Evolutionary conservation across 2,888 invertebrate species (phyloP).

Genomic region (Agriopis leucophaearia): DNA sequence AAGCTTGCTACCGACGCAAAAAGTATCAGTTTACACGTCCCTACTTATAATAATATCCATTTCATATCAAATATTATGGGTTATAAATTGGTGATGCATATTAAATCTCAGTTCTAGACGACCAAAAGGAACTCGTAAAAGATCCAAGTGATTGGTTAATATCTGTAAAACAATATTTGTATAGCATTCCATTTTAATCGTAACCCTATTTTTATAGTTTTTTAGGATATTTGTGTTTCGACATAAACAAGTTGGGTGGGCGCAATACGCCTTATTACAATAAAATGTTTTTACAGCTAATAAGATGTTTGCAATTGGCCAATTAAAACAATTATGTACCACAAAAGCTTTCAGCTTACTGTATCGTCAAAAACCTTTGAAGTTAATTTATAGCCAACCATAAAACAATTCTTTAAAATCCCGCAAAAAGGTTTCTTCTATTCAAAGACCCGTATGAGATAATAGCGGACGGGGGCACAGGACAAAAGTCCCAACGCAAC

Average conservation of each 20-base stretch:
- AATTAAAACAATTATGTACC: slow-evolving; percentile 61
- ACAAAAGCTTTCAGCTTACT: slow-evolving; percentile 59
- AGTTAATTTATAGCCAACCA: slow-evolving; percentile 77
- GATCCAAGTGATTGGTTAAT: slow-evolving; percentile 25
- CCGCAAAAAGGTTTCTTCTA: slow-evolving; percentile 79
- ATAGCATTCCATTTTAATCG: slow-evolving; percentile 13
- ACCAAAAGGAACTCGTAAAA: slow-evolving; percentile 32
- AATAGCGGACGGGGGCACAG: slow-evolving; percentile 77
- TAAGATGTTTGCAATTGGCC: slow-evolving; percentile 7
- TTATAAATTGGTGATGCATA: slow-evolving; percentile 31
- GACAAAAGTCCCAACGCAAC: slow-evolving; percentile 81
- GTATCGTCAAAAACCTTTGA: slow-evolving; percentile 56
- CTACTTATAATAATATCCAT: slow-evolving; percentile 70
- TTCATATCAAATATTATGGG: slow-evolving; percentile 47
- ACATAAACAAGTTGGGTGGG: slow-evolving; percentile 19
- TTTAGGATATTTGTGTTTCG: not conserved
- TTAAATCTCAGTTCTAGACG: slow-evolving; percentile 33
- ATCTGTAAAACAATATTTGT: slow-evolving; percentile 28
- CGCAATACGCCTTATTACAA: not conserved
- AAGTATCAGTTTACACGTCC: slow-evolving; percentile 66
- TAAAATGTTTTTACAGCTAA: slow-evolving; percentile 6
- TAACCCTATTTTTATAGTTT: slow-evolving; percentile 5
- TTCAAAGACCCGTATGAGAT: slow-evolving; percentile 78
- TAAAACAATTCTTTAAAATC: slow-evolving; percentile 84
- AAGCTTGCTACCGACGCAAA: slow-evolving; percentile 64